Conservation (phyloP, 2,888 invertebrate species). For the Melanostoma scalare region DNA sequence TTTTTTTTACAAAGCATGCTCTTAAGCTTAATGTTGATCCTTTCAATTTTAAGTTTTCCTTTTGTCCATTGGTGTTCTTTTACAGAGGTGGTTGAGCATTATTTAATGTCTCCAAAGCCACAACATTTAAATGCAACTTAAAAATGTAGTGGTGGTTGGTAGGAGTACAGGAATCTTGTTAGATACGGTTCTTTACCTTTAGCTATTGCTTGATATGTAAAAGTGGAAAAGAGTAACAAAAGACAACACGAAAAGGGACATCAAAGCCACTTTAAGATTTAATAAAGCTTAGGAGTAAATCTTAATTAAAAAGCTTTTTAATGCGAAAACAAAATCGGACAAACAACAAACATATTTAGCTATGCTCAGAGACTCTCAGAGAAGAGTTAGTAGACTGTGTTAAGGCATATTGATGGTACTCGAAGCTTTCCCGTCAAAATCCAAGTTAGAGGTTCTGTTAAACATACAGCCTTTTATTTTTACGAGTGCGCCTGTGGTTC, state of each 20-base stretch:
- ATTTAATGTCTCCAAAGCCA: slow-evolving; percentile 30
- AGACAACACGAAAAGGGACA: slow-evolving; percentile 6
- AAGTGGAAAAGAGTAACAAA: slow-evolving; percentile 10
- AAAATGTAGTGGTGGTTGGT: background rate
- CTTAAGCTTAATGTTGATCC: slow-evolving; percentile 11
- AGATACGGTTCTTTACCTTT: background rate
- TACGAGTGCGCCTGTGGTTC: no score
- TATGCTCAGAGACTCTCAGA: no score
- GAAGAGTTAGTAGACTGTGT: no score
- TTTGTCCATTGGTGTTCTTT: background rate
- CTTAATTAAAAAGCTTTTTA: slow-evolving; percentile 44
- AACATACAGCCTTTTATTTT: no score
- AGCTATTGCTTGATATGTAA: background rate
- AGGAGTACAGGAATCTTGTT: background rate
- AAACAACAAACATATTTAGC: no score
- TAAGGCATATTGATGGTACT: no score
- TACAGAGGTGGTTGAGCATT: slow-evolving; percentile 9
- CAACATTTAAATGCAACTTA: slow-evolving; percentile 20
- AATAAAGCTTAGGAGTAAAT: slow-evolving; percentile 34
- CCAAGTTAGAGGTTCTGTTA: no score
- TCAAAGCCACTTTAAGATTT: slow-evolving; percentile 23
- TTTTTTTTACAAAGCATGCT: background rate
- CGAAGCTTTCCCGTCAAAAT: no score
- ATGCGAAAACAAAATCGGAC: no score
- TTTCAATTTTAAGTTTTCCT: slow-evolving; percentile 3